Conservation (phyloP, 2,888 invertebrate species). For the Marronus borbonicus region DNA sequence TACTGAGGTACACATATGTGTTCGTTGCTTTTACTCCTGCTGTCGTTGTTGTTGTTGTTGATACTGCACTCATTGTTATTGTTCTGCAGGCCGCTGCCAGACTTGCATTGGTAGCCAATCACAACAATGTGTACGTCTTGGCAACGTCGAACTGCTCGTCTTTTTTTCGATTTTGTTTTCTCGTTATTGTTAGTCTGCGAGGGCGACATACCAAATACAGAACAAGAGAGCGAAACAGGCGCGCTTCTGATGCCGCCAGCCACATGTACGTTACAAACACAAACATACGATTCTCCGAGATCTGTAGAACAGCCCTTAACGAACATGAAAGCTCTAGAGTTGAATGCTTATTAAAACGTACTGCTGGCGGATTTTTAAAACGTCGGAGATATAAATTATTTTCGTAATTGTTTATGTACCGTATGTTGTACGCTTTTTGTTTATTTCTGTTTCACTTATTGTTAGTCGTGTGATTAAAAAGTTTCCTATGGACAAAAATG, state of each 20-base stretch:
- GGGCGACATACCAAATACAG: slow-evolving; percentile 50
- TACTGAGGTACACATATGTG: background rate
- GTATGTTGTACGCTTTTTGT: too few species aligned
- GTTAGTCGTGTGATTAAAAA: too few species aligned
- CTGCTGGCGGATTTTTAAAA: background rate
- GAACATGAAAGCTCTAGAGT: slow-evolving; percentile 11
- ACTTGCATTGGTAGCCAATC: slow-evolving; percentile 59
- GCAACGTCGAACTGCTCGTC: slow-evolving; percentile 61
- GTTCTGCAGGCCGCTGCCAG: slow-evolving; percentile 53
- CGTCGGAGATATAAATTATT: slow-evolving; percentile 11
- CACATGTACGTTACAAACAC: slow-evolving; percentile 32
- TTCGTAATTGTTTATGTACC: slow-evolving; percentile 2
- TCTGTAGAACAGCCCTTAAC: slow-evolving; percentile 19
- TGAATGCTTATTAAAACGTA: slow-evolving; percentile 1
- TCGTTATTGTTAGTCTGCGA: slow-evolving; percentile 56
- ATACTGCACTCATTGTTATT: slow-evolving; percentile 24
- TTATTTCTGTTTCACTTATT: too few species aligned
- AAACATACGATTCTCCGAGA: slow-evolving; percentile 21
- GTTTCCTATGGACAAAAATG: too few species aligned
- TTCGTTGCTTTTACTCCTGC: slow-evolving; percentile 34
- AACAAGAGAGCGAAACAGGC: slow-evolving; percentile 37
- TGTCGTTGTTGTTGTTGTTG: slow-evolving; percentile 17
- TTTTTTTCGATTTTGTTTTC: slow-evolving; percentile 49
- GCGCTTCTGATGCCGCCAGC: slow-evolving; percentile 42
- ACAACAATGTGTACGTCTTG: slow-evolving; percentile 70